phyloP scores from a whole-genome alignment of 2,797 vertebrate species.

The Ibycter americanus region DNA sequence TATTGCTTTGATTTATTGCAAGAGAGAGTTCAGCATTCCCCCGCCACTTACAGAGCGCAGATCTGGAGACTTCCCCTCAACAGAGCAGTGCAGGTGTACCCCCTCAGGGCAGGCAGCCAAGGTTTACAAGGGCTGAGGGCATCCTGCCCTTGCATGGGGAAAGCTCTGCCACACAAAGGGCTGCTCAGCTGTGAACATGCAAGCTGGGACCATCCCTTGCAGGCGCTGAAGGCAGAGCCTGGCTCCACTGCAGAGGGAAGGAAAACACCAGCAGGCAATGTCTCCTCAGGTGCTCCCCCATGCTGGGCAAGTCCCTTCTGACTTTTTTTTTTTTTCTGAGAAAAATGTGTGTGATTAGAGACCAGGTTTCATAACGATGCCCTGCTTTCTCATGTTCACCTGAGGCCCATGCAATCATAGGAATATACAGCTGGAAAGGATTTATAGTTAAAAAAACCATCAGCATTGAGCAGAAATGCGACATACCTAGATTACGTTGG shows the following conservation, averaged over 20 bases:
- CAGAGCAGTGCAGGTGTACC: background rate
- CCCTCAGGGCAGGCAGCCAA: background rate
- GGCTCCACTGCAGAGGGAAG: background rate
- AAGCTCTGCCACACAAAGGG: background rate
- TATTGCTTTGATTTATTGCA: background rate
- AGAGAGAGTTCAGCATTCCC: background rate
- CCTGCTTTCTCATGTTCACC: background rate
- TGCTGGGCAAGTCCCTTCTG: fast-evolving
- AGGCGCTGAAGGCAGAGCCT: background rate
- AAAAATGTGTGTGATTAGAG: background rate
- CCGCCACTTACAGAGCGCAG: fast-evolving
- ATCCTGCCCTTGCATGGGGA: background rate
- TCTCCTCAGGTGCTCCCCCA: background rate
- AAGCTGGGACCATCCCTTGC: background rate
- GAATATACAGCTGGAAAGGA: background rate
- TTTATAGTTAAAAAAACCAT: fast-evolving
- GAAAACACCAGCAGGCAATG: background rate
- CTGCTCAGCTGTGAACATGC: background rate
- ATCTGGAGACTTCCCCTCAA: background rate
- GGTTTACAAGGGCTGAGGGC: background rate
- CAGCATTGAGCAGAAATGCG: background rate
- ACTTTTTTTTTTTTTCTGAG: background rate
- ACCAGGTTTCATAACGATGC: background rate
- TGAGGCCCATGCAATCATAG: fast-evolving
- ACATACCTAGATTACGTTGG: fast-evolving